These are phyloP conservation scores for Dendrolimus punctatus DNA, from an alignment of 1,140 invertebrate species.

Conservation along the genomic window DNA sequence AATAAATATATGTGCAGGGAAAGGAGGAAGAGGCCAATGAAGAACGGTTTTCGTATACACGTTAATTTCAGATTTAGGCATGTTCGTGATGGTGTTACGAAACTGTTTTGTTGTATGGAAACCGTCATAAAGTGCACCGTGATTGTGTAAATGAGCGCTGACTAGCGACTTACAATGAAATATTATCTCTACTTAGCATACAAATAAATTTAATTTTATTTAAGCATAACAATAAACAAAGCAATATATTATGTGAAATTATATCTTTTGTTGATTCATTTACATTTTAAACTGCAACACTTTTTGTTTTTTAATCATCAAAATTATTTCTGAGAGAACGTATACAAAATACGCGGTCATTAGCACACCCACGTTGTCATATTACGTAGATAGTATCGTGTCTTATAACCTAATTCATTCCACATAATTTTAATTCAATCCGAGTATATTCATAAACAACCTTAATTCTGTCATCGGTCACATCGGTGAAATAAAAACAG, in stretches of 20 bases:
- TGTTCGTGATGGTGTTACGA: conserved; percentile 58
- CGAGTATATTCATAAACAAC: conserved; percentile 56
- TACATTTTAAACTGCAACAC: conserved; percentile 5
- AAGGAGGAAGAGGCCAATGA: conserved; percentile 18
- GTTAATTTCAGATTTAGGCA: conserved; percentile 66
- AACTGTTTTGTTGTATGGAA: conserved; percentile 48
- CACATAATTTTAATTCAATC: conserved; percentile 44
- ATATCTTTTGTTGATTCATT: conserved; percentile 6
- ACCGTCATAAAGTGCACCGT: conserved; percentile 45
- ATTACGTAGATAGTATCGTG: conserved; percentile 37
- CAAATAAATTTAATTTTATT: conserved; percentile 6
- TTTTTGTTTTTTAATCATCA: conserved; percentile 9
- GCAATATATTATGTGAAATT: not conserved
- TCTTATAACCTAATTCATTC: conserved; percentile 48
- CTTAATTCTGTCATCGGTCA: conserved; percentile 63
- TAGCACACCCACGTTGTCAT: conserved; percentile 22
- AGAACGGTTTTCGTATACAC: conserved; percentile 40
- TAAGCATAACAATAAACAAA: conserved; percentile 1
- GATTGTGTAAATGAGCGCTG: conserved; percentile 44
- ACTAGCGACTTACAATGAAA: conserved; percentile 20
- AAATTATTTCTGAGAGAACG: conserved; percentile 17
- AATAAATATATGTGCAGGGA: conserved; percentile 5
- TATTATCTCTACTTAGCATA: conserved; percentile 2
- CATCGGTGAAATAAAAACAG: conserved; percentile 55
- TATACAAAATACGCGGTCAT: conserved; percentile 20